phyloP scores from a whole-genome alignment of 2,113 vertebrate species.

The Heliornis fulica region DNA sequence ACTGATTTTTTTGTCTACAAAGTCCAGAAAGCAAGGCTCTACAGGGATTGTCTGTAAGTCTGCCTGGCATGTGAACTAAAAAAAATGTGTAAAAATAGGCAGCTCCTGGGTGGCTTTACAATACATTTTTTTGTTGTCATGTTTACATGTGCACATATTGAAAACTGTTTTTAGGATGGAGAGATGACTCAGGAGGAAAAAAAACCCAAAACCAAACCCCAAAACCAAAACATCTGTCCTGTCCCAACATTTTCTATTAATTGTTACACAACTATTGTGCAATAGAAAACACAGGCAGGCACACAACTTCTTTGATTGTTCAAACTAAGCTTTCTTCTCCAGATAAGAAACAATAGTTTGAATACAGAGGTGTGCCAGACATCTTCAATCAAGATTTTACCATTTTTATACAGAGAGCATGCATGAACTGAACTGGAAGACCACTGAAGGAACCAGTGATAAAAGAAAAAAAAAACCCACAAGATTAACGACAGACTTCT shows the following conservation, averaged over 20 bases:
- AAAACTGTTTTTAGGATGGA: background rate
- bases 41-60: background rate
- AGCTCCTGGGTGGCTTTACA: background rate
- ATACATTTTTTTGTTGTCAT: background rate
- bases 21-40: background rate
- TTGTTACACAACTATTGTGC: background rate
- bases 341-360: background rate
- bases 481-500: background rate
- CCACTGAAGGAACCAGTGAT: background rate
- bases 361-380: constrained; percentile 9
- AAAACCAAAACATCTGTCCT: background rate
- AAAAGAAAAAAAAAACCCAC: background rate
- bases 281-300: background rate
- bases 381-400: background rate
- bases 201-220: background rate
- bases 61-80: background rate
- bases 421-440: background rate
- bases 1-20: background rate
- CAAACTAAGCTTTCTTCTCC: background rate
- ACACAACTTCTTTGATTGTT: background rate
- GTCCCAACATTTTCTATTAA: background rate
- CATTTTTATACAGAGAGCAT: constrained; percentile 11
- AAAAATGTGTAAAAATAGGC: background rate
- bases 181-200: background rate
- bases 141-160: background rate